Evolutionary conservation across 2,888 invertebrate species (phyloP), one percentile per base, ranked within the genome.

Genomic region (Erpobdella octoculata): DNA sequence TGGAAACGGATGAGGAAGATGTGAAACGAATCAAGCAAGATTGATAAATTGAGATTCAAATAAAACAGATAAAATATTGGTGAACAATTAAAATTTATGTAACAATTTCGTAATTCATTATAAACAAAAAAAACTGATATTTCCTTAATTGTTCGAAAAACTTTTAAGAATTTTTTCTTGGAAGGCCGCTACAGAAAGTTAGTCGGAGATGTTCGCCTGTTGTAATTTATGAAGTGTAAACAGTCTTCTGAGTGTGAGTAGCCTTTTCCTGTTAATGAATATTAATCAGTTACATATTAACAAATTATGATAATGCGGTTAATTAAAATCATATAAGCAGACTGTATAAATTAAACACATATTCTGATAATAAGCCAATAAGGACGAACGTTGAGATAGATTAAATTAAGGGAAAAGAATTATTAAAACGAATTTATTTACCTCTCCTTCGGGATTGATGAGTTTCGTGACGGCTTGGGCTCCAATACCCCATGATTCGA

Each of bases 381-480:
- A 46, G 18, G 18, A n/a, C n/a, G n/a, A n/a, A n/a, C n/a, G n/a
- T n/a, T n/a, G n/a, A n/a, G n/a, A n/a, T n/a, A n/a, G n/a, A n/a
- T n/a, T n/a, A n/a, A n/a, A n/a, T n/a, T n/a, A n/a, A n/a, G n/a
- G n/a, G n/a, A n/a, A 41, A 41, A n/a, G 12, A 15, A n/a, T 41
- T 41, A n/a, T 15, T 12, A 41, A 41, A 41, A 41, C 12, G 12
- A 41, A 15, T 12, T 15, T n/a, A 62, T 59, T 25, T 36, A 83
- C 84, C 79, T 86, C 86, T 70, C 82, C 82, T 61, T 83, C 83
- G 73, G 82, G 82, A 79, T 85, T 86, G 76, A 81, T 73, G 72
- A 86, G 80, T 31, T 79, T 77, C 65, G 86, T 86, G 66, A 81
- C 81, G 38, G 86, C 83, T 76, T 84, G 81, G 38, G 83, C 80